phyloP scores from a whole-genome alignment of 1,140 invertebrate species.

The Dreissena polymorpha region DNA sequence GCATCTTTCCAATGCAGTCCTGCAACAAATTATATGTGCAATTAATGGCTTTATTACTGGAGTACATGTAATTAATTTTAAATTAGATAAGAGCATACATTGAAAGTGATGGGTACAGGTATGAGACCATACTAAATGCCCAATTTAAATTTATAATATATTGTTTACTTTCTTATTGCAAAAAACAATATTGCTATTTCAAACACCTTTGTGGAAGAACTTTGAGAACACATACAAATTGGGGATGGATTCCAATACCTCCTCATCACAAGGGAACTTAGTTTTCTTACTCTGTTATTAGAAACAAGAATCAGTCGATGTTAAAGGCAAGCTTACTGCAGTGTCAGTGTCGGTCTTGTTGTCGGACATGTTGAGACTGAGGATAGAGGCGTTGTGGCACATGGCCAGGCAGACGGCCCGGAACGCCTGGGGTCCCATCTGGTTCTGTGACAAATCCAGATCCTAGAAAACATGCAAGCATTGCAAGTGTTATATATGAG shows the following conservation, averaged over 20 bases:
- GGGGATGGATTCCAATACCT: no score
- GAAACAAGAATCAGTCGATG: no score
- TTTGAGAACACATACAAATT: no score
- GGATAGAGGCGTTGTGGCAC: slow-evolving; percentile 62
- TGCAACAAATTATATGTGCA: slow-evolving; percentile 24
- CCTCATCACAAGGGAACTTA: no score
- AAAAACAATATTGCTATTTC: no score
- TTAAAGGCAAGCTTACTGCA: slow-evolving; percentile 61
- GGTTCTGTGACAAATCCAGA: slow-evolving; percentile 69
- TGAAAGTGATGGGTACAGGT: background rate
- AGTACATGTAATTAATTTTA: background rate
- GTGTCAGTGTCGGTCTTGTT: slow-evolving; percentile 73
- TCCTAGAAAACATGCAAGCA: slow-evolving; percentile 58
- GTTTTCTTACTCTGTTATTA: no score
- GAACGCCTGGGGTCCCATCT: slow-evolving; percentile 72
- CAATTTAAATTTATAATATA: no score
- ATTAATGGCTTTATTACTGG: background rate
- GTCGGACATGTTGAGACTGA: slow-evolving; percentile 68
- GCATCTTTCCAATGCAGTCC: slow-evolving; percentile 68
- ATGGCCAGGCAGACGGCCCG: slow-evolving; percentile 71
- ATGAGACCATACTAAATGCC: background rate
- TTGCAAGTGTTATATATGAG: background rate
- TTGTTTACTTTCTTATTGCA: no score
- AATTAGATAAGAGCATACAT: background rate
- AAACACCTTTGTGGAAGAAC: no score